These are phyloP conservation scores for Aquatica leii DNA, from an alignment of 2,888 invertebrate species.

Conservation along the genomic window DNA sequence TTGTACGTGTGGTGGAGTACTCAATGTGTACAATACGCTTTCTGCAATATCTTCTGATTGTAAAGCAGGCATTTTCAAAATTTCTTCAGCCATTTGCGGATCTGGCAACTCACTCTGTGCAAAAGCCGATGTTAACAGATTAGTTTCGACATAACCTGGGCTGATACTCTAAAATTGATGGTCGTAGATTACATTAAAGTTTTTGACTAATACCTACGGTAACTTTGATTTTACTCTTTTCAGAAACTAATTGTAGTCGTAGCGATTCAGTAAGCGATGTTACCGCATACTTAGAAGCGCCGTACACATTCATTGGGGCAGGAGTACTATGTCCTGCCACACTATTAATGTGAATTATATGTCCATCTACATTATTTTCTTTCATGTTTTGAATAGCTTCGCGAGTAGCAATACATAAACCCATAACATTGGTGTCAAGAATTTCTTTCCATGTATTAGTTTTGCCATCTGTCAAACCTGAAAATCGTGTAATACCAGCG, in stretches of 20 bases:
- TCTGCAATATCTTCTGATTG: conserved; percentile 69
- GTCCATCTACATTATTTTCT: conserved; percentile 36
- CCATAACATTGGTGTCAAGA: conserved; percentile 45
- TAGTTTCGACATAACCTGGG: background rate
- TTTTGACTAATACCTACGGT: background rate
- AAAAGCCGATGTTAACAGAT: background rate
- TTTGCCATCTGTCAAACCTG: conserved; percentile 38
- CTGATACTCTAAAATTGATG: conserved; percentile 57
- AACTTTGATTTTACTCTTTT: conserved; percentile 56
- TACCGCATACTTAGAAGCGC: background rate
- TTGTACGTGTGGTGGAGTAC: conserved; percentile 69
- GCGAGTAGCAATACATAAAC: conserved; percentile 34
- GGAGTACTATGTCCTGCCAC: background rate
- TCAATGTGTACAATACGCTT: conserved; percentile 68
- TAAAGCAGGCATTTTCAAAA: conserved; percentile 48
- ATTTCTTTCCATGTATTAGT: conserved; percentile 42
- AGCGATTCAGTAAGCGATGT: background rate
- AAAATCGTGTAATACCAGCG: conserved; percentile 33
- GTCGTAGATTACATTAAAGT: conserved; percentile 26
- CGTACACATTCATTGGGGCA: background rate
- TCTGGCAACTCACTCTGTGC: no score
- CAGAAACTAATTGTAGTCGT: background rate
- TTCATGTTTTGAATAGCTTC: conserved; percentile 44
- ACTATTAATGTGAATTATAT: conserved; percentile 21
- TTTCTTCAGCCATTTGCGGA: no score